Evolutionary conservation across 2,113 vertebrate species (phyloP).

Genomic region (Odontophorus gujanensis): DNA sequence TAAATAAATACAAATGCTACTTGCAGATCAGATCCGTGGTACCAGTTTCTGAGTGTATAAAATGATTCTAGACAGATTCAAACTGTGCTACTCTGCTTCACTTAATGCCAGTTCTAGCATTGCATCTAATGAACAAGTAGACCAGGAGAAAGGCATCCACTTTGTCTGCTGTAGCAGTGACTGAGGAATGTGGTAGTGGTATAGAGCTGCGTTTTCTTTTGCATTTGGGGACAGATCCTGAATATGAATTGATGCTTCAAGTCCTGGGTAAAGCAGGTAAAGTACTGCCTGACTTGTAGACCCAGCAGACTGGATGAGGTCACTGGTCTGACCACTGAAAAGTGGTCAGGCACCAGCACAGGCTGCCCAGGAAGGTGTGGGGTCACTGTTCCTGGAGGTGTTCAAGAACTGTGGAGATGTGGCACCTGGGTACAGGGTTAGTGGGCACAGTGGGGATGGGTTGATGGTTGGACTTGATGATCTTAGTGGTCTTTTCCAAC

Average conservation of each 20-base stretch:
- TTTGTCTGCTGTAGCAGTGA: background rate
- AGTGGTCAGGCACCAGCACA: too few species aligned
- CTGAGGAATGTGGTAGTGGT: rapidly evolving
- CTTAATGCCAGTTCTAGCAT: background rate
- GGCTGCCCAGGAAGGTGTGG: too few species aligned
- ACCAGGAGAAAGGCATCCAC: background rate
- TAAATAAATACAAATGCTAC: background rate
- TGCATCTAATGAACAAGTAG: rapidly evolving
- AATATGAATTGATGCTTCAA: background rate
- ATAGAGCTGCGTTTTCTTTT: background rate
- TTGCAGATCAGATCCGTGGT: background rate
- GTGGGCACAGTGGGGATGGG: too few species aligned
- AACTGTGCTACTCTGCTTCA: background rate
- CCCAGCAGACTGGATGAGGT: too few species aligned
- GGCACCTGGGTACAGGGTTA: too few species aligned
- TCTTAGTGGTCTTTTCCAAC: too few species aligned
- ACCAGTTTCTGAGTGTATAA: background rate
- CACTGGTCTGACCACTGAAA: too few species aligned
- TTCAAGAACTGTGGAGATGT: too few species aligned
- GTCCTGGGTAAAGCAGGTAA: background rate
- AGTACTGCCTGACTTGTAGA: background rate
- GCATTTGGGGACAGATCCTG: background rate
- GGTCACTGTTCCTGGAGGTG: too few species aligned
- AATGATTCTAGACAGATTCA: background rate
- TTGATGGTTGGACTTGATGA: too few species aligned